A percentile compares a stretch with the other conserved stretches of the same genome.
These are phyloP conservation scores for Biston betularia DNA, from an alignment of 2,888 invertebrate species.

Conservation along the genomic window DNA sequence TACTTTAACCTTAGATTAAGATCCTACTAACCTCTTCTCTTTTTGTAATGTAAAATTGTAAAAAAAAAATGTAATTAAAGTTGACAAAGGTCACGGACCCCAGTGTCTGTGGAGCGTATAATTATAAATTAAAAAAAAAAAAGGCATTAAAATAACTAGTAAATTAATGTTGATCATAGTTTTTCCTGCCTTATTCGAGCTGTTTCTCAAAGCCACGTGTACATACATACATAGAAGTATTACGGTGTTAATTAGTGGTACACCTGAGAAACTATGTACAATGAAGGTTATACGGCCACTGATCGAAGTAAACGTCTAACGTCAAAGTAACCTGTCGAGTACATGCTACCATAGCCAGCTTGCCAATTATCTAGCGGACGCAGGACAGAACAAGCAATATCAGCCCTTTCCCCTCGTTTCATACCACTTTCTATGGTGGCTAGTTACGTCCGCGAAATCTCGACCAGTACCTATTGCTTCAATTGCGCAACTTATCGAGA, in stretches of 20 bases:
- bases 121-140: background rate
- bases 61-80: no score
- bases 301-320: slow-evolving; percentile 43
- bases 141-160: background rate
- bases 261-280: slow-evolving; percentile 32
- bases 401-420: slow-evolving; percentile 60
- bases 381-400: slow-evolving; percentile 44
- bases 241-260: slow-evolving; percentile 12
- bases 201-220: slow-evolving; percentile 15
- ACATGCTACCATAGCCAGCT: slow-evolving; percentile 22
- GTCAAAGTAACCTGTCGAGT: slow-evolving; percentile 34
- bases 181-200: slow-evolving; percentile 3
- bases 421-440: slow-evolving; percentile 60
- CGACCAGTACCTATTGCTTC: slow-evolving; percentile 48
- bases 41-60: no score
- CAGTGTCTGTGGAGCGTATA: no score
- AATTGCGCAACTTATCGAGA: slow-evolving; percentile 56
- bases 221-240: background rate
- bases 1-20: no score
- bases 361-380: slow-evolving; percentile 54
- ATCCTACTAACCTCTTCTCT: no score
- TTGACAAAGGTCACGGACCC: no score
- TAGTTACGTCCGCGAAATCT: slow-evolving; percentile 63
- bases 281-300: slow-evolving; percentile 40
- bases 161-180: background rate